phyloP scores from a whole-genome alignment of 1,140 invertebrate species.

The Oedothorax gibbosus region DNA sequence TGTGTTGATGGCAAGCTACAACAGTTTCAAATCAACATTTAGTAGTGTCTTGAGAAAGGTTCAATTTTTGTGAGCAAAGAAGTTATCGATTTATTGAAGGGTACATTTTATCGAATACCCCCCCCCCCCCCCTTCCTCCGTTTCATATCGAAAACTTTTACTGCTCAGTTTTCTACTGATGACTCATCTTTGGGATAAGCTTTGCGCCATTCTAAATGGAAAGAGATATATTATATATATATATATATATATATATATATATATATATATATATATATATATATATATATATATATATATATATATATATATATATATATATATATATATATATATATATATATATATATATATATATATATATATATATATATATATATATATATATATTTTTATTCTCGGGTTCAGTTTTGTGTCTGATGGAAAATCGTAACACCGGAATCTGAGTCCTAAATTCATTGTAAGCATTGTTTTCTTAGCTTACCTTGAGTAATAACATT shows the following conservation, averaged over 20 bases:
- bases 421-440: constrained; percentile 41
- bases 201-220: constrained; percentile 53
- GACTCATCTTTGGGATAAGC: constrained; percentile 52
- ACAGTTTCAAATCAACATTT: background rate
- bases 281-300: too few relatives aligned
- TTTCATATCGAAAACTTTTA: constrained; percentile 60
- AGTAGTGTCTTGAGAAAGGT: constrained; percentile 52
- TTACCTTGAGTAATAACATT: too few relatives aligned
- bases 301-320: too few relatives aligned
- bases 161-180: constrained; percentile 55
- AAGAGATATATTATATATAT: too few relatives aligned
- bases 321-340: too few relatives aligned
- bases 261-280: too few relatives aligned
- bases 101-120: constrained; percentile 40
- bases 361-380: constrained; percentile 2
- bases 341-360: too few relatives aligned
- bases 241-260: too few relatives aligned
- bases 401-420: constrained; percentile 23
- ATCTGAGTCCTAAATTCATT: constrained; percentile 6
- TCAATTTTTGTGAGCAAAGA: constrained; percentile 53
- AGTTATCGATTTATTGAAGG: constrained; percentile 60
- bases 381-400: constrained; percentile 26
- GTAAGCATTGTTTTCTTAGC: too few relatives aligned
- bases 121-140: background rate
- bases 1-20: too few relatives aligned